Evolutionary conservation across 1,140 invertebrate species (phyloP).

Genomic region (Procambarus clarkii): DNA sequence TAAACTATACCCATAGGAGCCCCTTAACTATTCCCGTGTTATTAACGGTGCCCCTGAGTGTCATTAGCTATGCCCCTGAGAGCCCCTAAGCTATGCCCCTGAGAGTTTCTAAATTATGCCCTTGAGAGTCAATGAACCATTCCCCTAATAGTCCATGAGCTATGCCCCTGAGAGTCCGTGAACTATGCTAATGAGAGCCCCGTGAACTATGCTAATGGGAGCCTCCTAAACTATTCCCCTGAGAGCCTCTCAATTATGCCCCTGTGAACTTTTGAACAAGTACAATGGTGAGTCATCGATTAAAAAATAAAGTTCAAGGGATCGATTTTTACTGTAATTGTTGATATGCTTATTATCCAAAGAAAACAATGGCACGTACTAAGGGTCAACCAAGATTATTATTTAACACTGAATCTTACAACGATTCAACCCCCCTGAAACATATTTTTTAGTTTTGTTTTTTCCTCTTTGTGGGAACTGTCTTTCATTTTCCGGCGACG

Average conservation of each 20-base stretch:
- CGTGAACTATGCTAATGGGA: background rate
- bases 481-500: background rate
- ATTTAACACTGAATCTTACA: background rate
- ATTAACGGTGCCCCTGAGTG: too few relatives aligned
- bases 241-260: background rate
- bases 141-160: too few relatives aligned
- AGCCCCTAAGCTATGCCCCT: too few relatives aligned
- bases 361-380: background rate
- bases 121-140: too few relatives aligned
- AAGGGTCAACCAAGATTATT: background rate
- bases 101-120: too few relatives aligned
- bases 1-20: too few relatives aligned
- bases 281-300: background rate
- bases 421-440: background rate
- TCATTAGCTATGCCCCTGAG: too few relatives aligned
- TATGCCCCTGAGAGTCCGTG: too few relatives aligned
- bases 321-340: background rate
- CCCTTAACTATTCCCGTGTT: too few relatives aligned
- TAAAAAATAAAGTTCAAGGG: background rate
- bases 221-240: background rate
- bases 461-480: background rate
- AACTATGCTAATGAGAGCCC: too few relatives aligned
- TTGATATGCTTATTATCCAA: background rate
- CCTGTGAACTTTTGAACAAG: background rate
- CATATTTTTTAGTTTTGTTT: background rate